Conservation (phyloP, 2,888 invertebrate genomes). For the Proisotoma minuta region DNA sequence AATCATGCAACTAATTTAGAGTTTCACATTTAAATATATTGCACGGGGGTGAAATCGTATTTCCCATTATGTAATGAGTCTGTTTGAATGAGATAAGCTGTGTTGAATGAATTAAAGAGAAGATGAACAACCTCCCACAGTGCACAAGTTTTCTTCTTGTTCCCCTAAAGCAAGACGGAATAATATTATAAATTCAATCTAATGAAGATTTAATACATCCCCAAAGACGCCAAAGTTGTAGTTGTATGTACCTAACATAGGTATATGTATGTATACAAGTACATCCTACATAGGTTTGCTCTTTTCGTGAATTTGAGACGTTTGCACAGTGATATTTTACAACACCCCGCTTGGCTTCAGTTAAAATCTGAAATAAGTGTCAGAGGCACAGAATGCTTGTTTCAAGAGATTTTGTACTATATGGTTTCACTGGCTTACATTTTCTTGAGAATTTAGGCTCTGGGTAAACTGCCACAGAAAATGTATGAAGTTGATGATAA, state of each 20-base stretch:
- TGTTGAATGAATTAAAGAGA: not conserved
- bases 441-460: not conserved
- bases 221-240: conserved; percentile 8
- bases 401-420: not conserved
- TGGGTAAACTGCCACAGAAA: not conserved
- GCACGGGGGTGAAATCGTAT: too few relatives aligned
- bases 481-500: conserved; percentile 21
- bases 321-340: not conserved
- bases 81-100: not conserved
- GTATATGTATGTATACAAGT: not conserved
- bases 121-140: too few relatives aligned
- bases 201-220: conserved; percentile 25
- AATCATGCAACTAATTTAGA: too few relatives aligned
- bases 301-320: conserved; percentile 3
- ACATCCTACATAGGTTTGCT: not conserved
- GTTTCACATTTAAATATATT: too few relatives aligned
- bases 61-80: too few relatives aligned
- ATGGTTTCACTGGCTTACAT: not conserved
- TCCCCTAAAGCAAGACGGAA: not conserved
- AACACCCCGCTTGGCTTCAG: not conserved
- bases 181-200: conserved; percentile 3
- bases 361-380: conserved; percentile 1
- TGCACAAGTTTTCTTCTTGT: conserved; percentile 6
- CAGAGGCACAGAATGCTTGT: not conserved
- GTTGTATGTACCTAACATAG: not conserved